Conservation (phyloP, 2,888 invertebrate species). For the Brenthis ino region DNA sequence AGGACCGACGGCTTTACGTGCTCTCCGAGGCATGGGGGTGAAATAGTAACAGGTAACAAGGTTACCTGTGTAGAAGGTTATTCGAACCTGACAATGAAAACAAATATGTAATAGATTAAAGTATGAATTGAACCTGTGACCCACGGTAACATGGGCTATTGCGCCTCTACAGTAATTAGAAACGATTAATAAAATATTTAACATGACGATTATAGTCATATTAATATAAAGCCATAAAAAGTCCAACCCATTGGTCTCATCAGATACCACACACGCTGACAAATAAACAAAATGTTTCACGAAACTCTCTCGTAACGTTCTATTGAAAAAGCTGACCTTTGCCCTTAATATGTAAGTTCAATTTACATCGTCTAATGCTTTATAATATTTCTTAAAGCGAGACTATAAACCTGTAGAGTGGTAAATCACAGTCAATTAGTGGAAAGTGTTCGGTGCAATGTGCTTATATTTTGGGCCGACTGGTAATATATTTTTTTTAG, state of each 20-base stretch:
- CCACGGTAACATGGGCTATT: background rate
- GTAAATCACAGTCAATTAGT: constrained; percentile 73
- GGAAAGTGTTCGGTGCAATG: constrained; percentile 48
- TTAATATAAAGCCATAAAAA: constrained; percentile 30
- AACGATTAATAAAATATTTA: constrained; percentile 12
- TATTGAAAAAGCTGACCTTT: constrained; percentile 20
- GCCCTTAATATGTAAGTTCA: constrained; percentile 34
- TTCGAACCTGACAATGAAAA: too few relatives aligned
- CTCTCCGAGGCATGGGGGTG: too few relatives aligned
- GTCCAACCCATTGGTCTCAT: constrained; percentile 42
- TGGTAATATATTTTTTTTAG: constrained; percentile 45
- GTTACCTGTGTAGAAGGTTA: too few relatives aligned
- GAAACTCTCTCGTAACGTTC: background rate
- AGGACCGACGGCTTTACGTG: too few relatives aligned
- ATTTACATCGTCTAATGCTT: constrained; percentile 35
- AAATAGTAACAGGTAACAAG: too few relatives aligned
- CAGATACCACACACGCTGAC: constrained; percentile 51
- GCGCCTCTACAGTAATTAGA: background rate
- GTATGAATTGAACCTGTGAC: background rate
- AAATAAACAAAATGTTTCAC: constrained; percentile 45
- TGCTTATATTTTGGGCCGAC: constrained; percentile 52
- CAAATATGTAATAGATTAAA: background rate
- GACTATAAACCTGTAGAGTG: constrained; percentile 62
- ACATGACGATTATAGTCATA: constrained; percentile 13
- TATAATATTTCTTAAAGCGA: constrained; percentile 34